Evolutionary conservation across 2,113 vertebrate genomes (phyloP).

Genomic region (Cairina moschata): DNA sequence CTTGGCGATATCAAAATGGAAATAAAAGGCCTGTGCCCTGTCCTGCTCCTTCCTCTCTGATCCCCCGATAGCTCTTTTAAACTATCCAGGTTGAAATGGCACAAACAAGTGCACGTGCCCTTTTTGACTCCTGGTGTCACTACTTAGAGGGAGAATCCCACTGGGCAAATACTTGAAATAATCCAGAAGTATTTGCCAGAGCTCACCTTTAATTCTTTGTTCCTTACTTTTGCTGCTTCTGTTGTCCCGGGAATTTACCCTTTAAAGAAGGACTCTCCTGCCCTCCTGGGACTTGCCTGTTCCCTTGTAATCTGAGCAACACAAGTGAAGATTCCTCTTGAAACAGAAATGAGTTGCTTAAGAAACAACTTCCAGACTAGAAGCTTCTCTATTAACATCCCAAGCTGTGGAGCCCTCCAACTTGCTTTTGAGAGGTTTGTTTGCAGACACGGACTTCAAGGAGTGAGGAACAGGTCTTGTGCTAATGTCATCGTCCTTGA

Average conservation of each 20-base stretch:
- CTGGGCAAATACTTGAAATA: not conserved
- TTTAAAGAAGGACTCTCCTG: not conserved
- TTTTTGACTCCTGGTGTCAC: not conserved
- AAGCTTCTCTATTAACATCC: not conserved
- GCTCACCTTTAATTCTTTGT: not conserved
- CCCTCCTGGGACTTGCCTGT: not conserved
- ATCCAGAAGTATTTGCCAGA: not conserved
- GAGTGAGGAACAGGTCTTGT: not conserved
- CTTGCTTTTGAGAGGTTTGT: not conserved
- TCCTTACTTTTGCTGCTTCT: not conserved
- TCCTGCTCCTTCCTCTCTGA: not conserved
- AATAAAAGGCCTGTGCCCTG: not conserved
- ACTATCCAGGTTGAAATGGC: not conserved
- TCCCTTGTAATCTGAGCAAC: not conserved
- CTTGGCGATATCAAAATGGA: not conserved
- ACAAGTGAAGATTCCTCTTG: not conserved
- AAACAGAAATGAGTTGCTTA: not conserved
- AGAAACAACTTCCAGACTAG: not conserved
- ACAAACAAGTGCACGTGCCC: not conserved
- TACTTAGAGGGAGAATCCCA: not conserved
- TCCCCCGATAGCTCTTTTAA: not conserved
- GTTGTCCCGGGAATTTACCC: not conserved
- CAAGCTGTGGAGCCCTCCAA: not conserved
- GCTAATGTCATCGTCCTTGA: not conserved
- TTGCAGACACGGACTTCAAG: not conserved